Conservation (phyloP, 2,113 vertebrate genomes). For the Guaruba guarouba region DNA sequence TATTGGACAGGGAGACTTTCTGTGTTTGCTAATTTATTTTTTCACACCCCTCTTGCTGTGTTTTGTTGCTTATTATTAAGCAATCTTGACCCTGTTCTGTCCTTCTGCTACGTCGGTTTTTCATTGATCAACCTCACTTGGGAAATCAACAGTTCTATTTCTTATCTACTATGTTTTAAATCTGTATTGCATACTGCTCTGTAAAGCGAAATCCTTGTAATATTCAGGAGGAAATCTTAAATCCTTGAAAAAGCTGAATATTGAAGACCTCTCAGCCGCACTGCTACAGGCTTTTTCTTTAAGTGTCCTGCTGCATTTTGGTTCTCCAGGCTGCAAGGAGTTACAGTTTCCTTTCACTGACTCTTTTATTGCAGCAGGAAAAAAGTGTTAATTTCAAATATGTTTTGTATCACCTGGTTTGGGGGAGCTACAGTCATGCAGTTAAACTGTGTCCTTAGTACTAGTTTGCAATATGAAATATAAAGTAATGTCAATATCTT, state of each 20-base stretch:
- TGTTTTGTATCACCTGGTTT: background rate
- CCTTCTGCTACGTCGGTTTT: background rate
- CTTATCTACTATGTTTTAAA: background rate
- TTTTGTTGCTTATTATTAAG: background rate
- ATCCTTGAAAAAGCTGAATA: background rate
- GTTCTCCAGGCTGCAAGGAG: background rate
- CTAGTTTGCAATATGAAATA: background rate
- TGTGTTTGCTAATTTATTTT: background rate
- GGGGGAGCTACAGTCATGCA: background rate
- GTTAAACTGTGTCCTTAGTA: background rate
- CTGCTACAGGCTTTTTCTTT: background rate
- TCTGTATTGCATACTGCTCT: background rate
- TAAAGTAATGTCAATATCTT: background rate
- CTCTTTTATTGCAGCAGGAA: background rate
- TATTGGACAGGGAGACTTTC: background rate
- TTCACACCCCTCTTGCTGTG: background rate
- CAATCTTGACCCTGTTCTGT: background rate
- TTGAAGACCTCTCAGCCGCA: background rate
- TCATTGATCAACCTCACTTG: background rate
- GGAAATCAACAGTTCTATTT: background rate
- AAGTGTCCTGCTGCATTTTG: background rate
- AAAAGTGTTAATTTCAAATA: conserved; percentile 23
- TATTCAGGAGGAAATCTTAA: background rate
- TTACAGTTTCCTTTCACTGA: background rate
- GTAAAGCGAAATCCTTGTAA: background rate